A percentile compares a stretch with the other conserved stretches of the same genome.
Conservation (phyloP, 2,888 invertebrate genomes). For the Rhimphoctona megacephalus region DNA sequence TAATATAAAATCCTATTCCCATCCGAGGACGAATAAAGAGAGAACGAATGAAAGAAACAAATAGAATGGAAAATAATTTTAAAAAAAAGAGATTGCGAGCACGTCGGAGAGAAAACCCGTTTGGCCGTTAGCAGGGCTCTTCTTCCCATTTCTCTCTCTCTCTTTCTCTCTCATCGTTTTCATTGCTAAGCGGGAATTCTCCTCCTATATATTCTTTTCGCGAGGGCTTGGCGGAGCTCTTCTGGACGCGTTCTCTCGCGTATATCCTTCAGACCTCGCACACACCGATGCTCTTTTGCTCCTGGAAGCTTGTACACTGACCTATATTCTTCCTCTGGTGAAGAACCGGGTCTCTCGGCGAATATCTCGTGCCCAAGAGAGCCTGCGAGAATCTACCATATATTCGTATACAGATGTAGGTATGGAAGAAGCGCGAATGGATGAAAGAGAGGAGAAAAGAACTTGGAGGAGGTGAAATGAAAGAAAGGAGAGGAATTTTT, state of each 20-base stretch:
- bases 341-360: slow-evolving; percentile 81
- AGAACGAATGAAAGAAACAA: slow-evolving; percentile 49
- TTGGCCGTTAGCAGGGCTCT: slow-evolving; percentile 80
- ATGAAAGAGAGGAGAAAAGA: neutral
- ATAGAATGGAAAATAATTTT: slow-evolving; percentile 50
- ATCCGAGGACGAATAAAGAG: slow-evolving; percentile 57
- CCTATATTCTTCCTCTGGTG: slow-evolving; percentile 80
- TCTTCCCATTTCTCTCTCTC: slow-evolving; percentile 73
- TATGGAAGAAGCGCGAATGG: neutral
- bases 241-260: slow-evolving; percentile 40
- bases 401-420: neutral
- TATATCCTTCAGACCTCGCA: slow-evolving; percentile 37
- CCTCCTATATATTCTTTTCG: slow-evolving; percentile 16
- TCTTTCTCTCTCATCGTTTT: slow-evolving; percentile 75
- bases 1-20: slow-evolving; percentile 45
- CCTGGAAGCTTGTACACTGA: slow-evolving; percentile 83
- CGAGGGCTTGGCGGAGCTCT: slow-evolving; percentile 38
- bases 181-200: slow-evolving; percentile 33
- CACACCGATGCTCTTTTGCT: slow-evolving; percentile 78
- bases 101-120: slow-evolving; percentile 81
- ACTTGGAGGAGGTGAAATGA: slow-evolving; percentile 13
- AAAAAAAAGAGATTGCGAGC: slow-evolving; percentile 67
- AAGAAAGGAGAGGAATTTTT: slow-evolving; percentile 3
- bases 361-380: slow-evolving; percentile 63
- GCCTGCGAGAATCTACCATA: slow-evolving; percentile 27